Evolutionary conservation across 2,888 invertebrate species (phyloP).

Genomic region (Hypselothyrea guttata): DNA sequence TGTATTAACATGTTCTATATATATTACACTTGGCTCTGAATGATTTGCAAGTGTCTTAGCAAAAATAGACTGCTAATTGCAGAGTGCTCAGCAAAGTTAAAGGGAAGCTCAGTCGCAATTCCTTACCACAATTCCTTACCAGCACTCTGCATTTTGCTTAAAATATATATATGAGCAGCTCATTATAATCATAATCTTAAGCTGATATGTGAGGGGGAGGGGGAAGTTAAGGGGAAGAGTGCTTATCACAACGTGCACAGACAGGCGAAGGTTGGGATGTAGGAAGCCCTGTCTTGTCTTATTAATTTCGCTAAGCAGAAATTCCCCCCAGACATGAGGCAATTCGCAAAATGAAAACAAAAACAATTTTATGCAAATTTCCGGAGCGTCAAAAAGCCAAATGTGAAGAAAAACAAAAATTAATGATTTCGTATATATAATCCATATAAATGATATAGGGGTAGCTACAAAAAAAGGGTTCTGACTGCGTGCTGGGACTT

Average conservation of each 20-base stretch:
- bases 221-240: background rate
- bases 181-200: constrained; percentile 37
- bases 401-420: constrained; percentile 68
- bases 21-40: no score
- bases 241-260: constrained; percentile 59
- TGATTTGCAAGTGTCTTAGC: no score
- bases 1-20: no score
- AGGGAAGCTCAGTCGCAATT: no score
- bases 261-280: constrained; percentile 24
- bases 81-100: background rate
- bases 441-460: constrained; percentile 66
- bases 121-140: no score
- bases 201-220: background rate
- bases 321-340: background rate
- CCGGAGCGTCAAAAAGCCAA: constrained; percentile 52
- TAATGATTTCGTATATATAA: constrained; percentile 70
- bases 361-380: constrained; percentile 70
- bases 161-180: constrained; percentile 30
- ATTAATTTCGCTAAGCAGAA: constrained; percentile 52
- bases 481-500: constrained; percentile 19
- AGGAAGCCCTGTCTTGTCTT: constrained; percentile 31
- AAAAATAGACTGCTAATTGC: constrained; percentile 13
- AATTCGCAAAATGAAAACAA: constrained; percentile 28
- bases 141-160: background rate
- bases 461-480: constrained; percentile 5